Conservation (phyloP, 2,113 vertebrate species). For the Guaruba guarouba region DNA sequence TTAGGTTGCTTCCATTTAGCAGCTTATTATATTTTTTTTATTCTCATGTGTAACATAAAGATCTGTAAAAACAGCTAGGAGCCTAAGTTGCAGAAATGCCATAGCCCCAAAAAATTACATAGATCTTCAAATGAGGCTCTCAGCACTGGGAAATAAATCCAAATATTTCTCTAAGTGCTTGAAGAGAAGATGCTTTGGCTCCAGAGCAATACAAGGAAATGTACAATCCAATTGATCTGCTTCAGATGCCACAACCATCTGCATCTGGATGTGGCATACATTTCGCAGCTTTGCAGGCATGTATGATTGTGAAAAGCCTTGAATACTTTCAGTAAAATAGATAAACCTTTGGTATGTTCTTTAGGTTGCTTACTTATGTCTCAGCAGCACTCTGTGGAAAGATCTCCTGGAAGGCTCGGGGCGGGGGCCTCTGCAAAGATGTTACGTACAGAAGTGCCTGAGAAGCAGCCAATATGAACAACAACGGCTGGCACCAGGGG, state of each 20-base stretch:
- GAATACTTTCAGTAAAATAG: neutral
- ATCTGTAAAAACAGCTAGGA: neutral
- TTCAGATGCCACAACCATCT: slow-evolving; percentile 45
- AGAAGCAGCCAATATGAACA: neutral
- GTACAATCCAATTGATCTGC: neutral
- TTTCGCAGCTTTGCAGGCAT: neutral
- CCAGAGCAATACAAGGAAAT: neutral
- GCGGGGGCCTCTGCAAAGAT: neutral
- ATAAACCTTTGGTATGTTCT: neutral
- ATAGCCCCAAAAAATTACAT: neutral
- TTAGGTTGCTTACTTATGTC: neutral
- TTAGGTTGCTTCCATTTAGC: neutral
- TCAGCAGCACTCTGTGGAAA: neutral
- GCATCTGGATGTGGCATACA: slow-evolving; percentile 20
- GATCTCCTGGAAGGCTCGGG: neutral
- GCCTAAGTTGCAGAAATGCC: neutral
- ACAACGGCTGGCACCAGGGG: neutral
- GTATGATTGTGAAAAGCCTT: neutral
- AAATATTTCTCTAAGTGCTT: neutral
- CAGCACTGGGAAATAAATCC: neutral
- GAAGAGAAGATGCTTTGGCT: slow-evolving; percentile 21
- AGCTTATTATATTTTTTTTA: neutral
- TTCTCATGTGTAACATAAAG: neutral
- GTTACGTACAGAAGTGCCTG: neutral
- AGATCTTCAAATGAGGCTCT: neutral